Percentiles rank a stretch among this genome's conserved stretches.
Evolutionary conservation across 2,888 invertebrate species (phyloP).

Genomic region (Erpobdella octoculata): DNA sequence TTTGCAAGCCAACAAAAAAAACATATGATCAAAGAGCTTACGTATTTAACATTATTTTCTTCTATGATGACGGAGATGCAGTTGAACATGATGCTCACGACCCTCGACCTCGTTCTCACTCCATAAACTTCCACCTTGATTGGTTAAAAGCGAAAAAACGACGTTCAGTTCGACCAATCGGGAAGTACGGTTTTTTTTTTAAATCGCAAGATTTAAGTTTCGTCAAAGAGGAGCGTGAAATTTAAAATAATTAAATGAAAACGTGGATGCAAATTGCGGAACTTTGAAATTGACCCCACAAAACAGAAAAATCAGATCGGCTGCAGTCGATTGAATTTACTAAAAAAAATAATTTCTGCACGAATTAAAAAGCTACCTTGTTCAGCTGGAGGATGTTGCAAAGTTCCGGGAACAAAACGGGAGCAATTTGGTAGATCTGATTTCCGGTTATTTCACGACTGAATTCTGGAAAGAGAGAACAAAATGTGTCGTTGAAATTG

Average conservation of each 20-base stretch:
- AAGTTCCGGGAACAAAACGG: slow-evolving; percentile 64
- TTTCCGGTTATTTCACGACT: slow-evolving; percentile 61
- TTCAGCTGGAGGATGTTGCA: slow-evolving; percentile 63
- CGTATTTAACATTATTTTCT: not conserved
- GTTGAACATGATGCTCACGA: slow-evolving; percentile 63
- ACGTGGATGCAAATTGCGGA: not conserved
- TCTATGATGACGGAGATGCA: slow-evolving; percentile 46
- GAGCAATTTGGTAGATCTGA: slow-evolving; percentile 63
- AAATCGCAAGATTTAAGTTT: no score
- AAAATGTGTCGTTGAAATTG: no score
- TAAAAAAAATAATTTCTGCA: not conserved
- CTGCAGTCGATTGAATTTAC: not conserved
- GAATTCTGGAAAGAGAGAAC: slow-evolving; percentile 61
- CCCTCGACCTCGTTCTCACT: slow-evolving; percentile 60
- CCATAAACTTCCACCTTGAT: no score
- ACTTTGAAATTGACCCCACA: not conserved
- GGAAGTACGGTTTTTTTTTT: no score
- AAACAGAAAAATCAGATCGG: not conserved
- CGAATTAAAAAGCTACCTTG: slow-evolving; percentile 56
- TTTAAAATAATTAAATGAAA: slow-evolving; percentile 43
- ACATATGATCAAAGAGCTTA: not conserved
- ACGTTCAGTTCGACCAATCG: no score
- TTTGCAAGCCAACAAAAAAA: slow-evolving; percentile 2
- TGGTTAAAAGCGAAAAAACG: no score
- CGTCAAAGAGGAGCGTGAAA: no score